Evolutionary conservation across 2,113 vertebrate genomes (phyloP).

Genomic region (Sceloporus undulatus): DNA sequence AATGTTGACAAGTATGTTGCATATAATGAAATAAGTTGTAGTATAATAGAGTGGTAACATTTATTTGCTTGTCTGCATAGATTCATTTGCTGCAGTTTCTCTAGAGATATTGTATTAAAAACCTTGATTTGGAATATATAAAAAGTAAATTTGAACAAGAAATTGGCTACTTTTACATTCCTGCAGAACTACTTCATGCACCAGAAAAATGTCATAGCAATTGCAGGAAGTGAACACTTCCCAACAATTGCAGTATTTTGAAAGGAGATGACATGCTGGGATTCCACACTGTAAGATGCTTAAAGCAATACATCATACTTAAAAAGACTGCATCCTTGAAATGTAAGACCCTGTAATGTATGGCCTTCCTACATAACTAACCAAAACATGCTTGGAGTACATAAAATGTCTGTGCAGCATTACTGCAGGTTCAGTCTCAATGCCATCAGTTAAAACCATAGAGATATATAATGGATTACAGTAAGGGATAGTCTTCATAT

Average conservation of each 20-base stretch:
- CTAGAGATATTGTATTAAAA: not conserved
- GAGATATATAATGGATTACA: too few species aligned
- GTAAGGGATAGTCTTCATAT: too few species aligned
- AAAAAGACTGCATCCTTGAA: not conserved
- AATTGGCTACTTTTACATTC: not conserved
- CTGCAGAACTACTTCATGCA: slow-evolving; percentile 9
- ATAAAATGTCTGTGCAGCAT: not conserved
- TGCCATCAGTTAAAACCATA: not conserved
- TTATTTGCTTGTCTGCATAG: not conserved
- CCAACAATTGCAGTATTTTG: not conserved
- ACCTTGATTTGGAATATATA: not conserved
- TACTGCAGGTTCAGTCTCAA: not conserved
- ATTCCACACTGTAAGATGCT: not conserved
- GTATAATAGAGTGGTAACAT: too few species aligned
- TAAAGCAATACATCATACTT: slow-evolving; percentile 6
- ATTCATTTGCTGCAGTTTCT: not conserved
- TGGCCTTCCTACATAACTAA: not conserved
- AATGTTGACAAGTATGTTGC: too few species aligned
- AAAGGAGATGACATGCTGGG: not conserved
- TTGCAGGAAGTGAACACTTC: not conserved
- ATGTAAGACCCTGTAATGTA: not conserved
- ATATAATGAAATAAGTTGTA: too few species aligned
- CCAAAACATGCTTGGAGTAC: not conserved
- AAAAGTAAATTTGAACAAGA: not conserved
- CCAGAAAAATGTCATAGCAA: not conserved